Percentiles rank a stretch among this genome's conserved stretches.
Evolutionary conservation across 2,888 invertebrate species (phyloP).

Genomic region (Pachymerium ferrugineum): DNA sequence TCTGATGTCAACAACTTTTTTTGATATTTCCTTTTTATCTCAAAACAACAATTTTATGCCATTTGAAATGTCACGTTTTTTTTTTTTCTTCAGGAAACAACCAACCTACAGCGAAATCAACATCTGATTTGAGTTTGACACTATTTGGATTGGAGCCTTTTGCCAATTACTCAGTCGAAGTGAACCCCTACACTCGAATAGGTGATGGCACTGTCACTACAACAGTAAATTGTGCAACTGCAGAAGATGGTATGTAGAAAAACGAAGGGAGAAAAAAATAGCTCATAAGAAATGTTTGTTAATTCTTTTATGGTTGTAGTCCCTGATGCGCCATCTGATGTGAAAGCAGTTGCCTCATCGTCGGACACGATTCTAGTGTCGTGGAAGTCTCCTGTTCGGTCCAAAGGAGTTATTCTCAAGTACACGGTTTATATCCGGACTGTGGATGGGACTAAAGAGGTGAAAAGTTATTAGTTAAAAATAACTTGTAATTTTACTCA

Average conservation of each 20-base stretch:
- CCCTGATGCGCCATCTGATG: constrained; percentile 85
- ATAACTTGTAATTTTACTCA: neutral
- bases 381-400: constrained; percentile 86
- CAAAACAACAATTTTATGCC: too few species aligned
- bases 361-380: constrained; percentile 83
- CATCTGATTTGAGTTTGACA: constrained; percentile 70
- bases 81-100: neutral
- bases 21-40: neutral
- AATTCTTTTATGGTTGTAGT: constrained; percentile 54
- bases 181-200: constrained; percentile 74
- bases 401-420: constrained; percentile 86
- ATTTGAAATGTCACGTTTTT: neutral
- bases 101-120: constrained; percentile 58
- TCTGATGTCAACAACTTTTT: neutral
- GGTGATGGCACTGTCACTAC: constrained; percentile 75
- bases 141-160: constrained; percentile 73
- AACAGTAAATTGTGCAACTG: constrained; percentile 72
- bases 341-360: constrained; percentile 89
- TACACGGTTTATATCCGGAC: constrained; percentile 77
- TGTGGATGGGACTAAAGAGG: constrained; percentile 43
- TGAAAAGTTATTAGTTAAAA: neutral
- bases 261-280: neutral
- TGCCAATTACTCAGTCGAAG: constrained; percentile 81
- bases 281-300: neutral
- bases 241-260: constrained; percentile 66